Evolutionary conservation across 2,888 invertebrate species (phyloP).

Genomic region (Timandra comae): DNA sequence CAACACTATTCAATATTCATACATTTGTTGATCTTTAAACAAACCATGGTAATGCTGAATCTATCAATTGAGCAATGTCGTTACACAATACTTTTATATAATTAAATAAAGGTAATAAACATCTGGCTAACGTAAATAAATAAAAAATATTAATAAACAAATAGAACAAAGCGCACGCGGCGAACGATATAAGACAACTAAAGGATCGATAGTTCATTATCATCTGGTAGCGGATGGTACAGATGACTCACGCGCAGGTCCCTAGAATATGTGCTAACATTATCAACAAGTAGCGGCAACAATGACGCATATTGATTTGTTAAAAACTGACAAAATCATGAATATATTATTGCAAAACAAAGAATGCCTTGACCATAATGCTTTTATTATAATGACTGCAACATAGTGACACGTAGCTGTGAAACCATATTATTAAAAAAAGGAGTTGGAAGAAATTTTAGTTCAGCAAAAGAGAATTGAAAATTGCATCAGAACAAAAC

Average conservation of each 20-base stretch:
- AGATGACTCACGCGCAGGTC: slow-evolving; percentile 61
- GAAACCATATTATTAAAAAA: too few relatives aligned
- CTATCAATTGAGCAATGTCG: slow-evolving; percentile 36
- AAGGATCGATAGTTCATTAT: slow-evolving; percentile 46
- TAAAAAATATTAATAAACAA: slow-evolving; percentile 22
- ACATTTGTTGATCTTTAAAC: slow-evolving; percentile 39
- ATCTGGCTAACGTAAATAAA: slow-evolving; percentile 15
- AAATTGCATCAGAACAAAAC: too few relatives aligned
- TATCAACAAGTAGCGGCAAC: slow-evolving; percentile 43
- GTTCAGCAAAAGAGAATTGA: slow-evolving; percentile 1
- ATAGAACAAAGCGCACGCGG: slow-evolving; percentile 36
- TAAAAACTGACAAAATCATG: slow-evolving; percentile 46
- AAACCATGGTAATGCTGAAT: slow-evolving; percentile 45
- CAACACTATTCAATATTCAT: slow-evolving; percentile 51
- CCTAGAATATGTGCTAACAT: slow-evolving; percentile 57
- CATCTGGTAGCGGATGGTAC: slow-evolving; percentile 47
- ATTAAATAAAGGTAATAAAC: slow-evolving; percentile 16
- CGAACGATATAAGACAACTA: slow-evolving; percentile 45
- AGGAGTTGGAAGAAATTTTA: slow-evolving; percentile 24
- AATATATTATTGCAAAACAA: slow-evolving; percentile 32
- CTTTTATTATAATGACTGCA: too few relatives aligned
- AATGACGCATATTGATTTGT: slow-evolving; percentile 55
- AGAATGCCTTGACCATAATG: slow-evolving; percentile 32
- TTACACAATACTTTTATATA: too few relatives aligned
- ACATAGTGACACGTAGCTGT: too few relatives aligned